A percentile compares a stretch with the other conserved stretches of the same genome.
Evolutionary conservation across 2,888 invertebrate genomes (phyloP).

Genomic region (Sceliomorpha sp.): DNA sequence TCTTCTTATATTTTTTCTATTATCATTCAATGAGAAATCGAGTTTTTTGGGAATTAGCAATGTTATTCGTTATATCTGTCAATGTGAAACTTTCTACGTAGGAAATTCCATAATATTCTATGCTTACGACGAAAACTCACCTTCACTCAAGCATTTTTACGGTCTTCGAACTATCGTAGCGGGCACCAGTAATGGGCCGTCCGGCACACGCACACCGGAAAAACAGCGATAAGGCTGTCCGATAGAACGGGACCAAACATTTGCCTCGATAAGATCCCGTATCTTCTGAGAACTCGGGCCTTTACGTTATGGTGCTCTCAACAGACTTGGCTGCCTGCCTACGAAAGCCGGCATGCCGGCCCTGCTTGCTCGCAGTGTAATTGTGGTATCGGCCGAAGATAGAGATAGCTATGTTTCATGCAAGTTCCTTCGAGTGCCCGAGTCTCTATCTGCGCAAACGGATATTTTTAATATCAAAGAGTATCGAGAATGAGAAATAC

Average conservation of each 20-base stretch:
- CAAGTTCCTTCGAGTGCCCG: conserved; percentile 68
- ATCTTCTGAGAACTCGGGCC: conserved; percentile 73
- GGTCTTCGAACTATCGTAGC: conserved; percentile 19
- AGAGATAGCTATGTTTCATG: conserved; percentile 77
- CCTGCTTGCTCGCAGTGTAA: conserved; percentile 61
- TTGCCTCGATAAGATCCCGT: conserved; percentile 74
- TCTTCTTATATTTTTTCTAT: no score
- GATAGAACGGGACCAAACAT: conserved; percentile 73
- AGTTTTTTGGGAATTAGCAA: no score
- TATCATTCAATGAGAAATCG: no score
- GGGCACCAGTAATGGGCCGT: conserved; percentile 45
- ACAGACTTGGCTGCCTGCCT: conserved; percentile 45
- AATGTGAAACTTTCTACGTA: no score
- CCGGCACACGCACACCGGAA: conserved; percentile 49
- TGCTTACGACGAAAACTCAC: conserved; percentile 17
- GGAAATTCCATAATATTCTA: conserved; percentile 11
- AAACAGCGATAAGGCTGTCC: conserved; percentile 64
- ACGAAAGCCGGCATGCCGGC: conserved; percentile 43
- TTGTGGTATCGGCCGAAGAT: conserved; percentile 65
- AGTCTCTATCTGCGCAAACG: conserved; percentile 64
- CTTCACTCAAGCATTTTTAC: conserved; percentile 25
- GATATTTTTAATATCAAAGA: conserved; percentile 75
- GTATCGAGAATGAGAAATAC: no score
- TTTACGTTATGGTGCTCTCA: conserved; percentile 64
- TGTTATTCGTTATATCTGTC: no score